phyloP scores from a whole-genome alignment of 1,140 invertebrate genomes.

The Nasonia longicornis region DNA sequence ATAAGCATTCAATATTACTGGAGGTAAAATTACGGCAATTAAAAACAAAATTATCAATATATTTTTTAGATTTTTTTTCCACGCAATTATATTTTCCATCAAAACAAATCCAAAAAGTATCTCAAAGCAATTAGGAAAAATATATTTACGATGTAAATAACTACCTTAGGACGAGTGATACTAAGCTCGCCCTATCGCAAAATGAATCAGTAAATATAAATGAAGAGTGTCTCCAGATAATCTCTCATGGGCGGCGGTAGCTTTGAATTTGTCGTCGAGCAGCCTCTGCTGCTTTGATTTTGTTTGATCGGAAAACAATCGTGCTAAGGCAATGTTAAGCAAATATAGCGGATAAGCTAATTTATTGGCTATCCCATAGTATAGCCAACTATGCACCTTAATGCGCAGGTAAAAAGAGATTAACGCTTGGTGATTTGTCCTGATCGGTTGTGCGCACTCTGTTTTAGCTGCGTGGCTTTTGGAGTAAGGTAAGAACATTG shows the following conservation, averaged over 20 bases:
- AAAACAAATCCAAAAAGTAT: not conserved
- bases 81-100: too few relatives aligned
- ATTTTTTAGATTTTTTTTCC: too few relatives aligned
- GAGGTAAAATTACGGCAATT: too few relatives aligned
- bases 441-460: not conserved
- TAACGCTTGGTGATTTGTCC: conserved; percentile 24
- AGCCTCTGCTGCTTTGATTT: not conserved
- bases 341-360: conserved; percentile 36
- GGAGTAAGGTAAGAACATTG: conserved; percentile 2
- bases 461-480: not conserved
- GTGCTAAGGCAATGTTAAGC: not conserved
- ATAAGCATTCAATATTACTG: too few relatives aligned
- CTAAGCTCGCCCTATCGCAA: not conserved
- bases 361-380: conserved; percentile 32
- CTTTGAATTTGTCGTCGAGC: conserved; percentile 10
- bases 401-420: not conserved
- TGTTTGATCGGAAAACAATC: conserved; percentile 39
- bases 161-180: not conserved
- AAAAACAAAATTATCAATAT: too few relatives aligned
- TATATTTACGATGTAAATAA: not conserved
- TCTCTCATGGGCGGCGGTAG: not conserved
- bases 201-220: conserved; percentile 29
- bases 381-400: not conserved
- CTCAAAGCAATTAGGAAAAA: not conserved
- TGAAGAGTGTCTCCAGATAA: not conserved